A percentile compares a stretch with the other conserved stretches of the same genome.
phyloP scores from a whole-genome alignment of 2,888 invertebrate genomes.

The Coecobrya sp. region DNA sequence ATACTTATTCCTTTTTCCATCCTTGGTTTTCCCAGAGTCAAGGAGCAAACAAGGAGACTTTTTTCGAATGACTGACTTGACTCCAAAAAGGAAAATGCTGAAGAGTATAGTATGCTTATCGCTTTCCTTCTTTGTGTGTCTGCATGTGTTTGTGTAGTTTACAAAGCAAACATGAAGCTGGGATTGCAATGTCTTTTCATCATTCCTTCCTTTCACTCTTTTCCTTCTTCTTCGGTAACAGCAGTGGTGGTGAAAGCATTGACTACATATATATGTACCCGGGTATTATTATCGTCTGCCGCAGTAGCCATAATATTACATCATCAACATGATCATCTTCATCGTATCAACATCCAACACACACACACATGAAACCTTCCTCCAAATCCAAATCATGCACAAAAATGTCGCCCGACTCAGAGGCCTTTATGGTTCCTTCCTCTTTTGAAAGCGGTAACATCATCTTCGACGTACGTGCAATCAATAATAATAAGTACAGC shows the following conservation, averaged over 20 bases:
- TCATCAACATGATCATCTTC: constrained; percentile 22
- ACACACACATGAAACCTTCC: not conserved
- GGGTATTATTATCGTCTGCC: not conserved
- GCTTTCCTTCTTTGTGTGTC: not conserved
- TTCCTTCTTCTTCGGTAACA: not conserved
- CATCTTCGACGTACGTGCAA: constrained; percentile 36
- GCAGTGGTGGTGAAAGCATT: not conserved
- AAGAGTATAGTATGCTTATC: constrained; percentile 1
- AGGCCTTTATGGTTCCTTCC: not conserved
- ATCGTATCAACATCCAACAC: constrained; percentile 23
- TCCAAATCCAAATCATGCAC: not conserved
- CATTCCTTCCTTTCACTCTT: constrained; percentile 22
- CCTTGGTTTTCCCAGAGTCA: constrained; percentile 25
- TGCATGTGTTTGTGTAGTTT: constrained; percentile 45
- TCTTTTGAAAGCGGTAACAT: not conserved
- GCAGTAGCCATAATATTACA: constrained; percentile 2
- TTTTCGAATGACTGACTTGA: constrained; percentile 58
- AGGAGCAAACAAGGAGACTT: constrained; percentile 54
- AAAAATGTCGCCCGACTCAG: not conserved
- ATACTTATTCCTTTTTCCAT: constrained; percentile 39
- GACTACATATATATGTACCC: no score
- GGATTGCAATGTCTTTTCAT: constrained; percentile 53
- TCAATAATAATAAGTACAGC: constrained; percentile 38
- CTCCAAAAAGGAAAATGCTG: constrained; percentile 17
- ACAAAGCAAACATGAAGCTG: constrained; percentile 66